These are phyloP conservation scores for Plagodis pulveraria DNA, from an alignment of 2,888 invertebrate species.

Conservation along the genomic window DNA sequence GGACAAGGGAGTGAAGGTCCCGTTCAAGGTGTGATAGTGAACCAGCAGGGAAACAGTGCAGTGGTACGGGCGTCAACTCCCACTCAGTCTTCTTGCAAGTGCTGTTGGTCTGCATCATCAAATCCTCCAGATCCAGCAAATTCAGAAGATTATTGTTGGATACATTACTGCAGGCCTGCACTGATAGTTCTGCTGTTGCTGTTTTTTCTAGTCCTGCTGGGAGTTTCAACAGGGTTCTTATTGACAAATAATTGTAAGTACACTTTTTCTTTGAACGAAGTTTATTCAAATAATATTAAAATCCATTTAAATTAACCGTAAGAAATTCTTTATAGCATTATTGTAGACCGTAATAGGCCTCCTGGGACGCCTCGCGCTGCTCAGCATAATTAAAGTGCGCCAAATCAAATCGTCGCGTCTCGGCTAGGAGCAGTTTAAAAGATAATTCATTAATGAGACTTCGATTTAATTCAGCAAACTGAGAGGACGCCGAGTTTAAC, in stretches of 20 bases:
- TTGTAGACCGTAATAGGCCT: too few species aligned
- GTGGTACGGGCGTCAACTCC: slow-evolving; percentile 67
- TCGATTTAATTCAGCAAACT: too few species aligned
- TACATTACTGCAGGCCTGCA: slow-evolving; percentile 82
- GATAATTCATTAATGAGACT: too few species aligned
- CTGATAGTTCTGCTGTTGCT: slow-evolving; percentile 80
- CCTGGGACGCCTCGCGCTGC: too few species aligned
- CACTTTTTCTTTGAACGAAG: background rate
- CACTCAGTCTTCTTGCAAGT: slow-evolving; percentile 63
- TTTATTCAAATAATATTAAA: background rate
- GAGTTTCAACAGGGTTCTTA: slow-evolving; percentile 83
- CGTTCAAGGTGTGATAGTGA: slow-evolving; percentile 80
- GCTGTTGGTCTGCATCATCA: slow-evolving; percentile 62
- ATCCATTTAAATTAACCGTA: too few species aligned
- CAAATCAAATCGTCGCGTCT: too few species aligned
- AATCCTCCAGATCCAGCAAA: slow-evolving; percentile 69
- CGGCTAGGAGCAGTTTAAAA: too few species aligned
- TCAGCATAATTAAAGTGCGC: too few species aligned
- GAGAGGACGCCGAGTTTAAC: too few species aligned
- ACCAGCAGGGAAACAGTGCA: slow-evolving; percentile 81
- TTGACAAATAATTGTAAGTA: slow-evolving; percentile 86
- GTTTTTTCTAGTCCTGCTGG: slow-evolving; percentile 83
- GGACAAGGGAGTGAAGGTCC: slow-evolving; percentile 77
- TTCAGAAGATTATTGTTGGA: slow-evolving; percentile 81
- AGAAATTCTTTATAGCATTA: too few species aligned